These are phyloP conservation scores for Agrotis ipsilon DNA, from an alignment of 2,888 invertebrate species.

Conservation along the genomic window DNA sequence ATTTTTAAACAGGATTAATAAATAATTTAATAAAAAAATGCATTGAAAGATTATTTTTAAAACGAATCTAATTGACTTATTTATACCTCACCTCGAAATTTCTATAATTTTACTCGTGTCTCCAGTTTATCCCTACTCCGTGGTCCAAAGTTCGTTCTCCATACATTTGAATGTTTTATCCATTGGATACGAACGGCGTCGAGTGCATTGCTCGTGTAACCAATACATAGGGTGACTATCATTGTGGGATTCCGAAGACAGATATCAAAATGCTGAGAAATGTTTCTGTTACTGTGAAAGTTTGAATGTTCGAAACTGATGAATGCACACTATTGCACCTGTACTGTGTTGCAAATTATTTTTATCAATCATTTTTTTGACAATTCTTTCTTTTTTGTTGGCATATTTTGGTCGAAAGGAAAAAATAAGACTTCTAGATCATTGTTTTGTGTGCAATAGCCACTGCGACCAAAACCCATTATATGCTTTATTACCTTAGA, in stretches of 20 bases:
- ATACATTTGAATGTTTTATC: conserved; percentile 60
- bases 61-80: no score
- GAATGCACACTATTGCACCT: neutral
- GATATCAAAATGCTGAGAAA: neutral
- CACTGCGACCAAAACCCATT: no score
- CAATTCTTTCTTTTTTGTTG: no score
- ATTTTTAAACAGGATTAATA: no score
- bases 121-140: conserved; percentile 34
- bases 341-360: no score
- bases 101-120: neutral
- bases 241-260: conserved; percentile 1
- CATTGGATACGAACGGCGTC: conserved; percentile 37
- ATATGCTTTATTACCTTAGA: neutral
- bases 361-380: no score
- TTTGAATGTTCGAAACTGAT: neutral
- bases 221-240: conserved; percentile 35
- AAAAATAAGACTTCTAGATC: no score
- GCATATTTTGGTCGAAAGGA: no score
- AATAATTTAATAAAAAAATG: no score
- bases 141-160: conserved; percentile 19
- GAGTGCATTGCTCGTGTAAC: conserved; percentile 48
- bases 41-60: no score
- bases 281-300: neutral
- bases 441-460: no score
- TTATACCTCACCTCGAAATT: no score